Evolutionary conservation across 2,113 vertebrate species (phyloP), one percentile per base, ranked within the genome.

Genomic region (Panthera tigris): DNA sequence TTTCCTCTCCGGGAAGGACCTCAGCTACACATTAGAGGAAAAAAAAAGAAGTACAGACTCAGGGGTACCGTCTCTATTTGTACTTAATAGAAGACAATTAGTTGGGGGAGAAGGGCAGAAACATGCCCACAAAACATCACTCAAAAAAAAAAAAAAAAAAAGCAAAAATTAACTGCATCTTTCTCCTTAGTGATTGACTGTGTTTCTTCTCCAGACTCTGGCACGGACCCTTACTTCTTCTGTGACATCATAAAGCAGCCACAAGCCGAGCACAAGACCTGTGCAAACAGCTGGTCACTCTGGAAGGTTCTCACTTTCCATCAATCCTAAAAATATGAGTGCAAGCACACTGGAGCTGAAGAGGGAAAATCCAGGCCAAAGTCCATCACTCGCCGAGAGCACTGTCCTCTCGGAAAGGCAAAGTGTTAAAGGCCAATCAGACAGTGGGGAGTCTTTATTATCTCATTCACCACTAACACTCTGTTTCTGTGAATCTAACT

Each of bases 231-330:
- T 73, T 61, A 63, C 25, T n/a, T 89, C 50, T 94, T 36, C 94
- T 14, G 4, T 48, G 25, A 87, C 48, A 65, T 86, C 63, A 39
- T 33, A 41, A 86, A 23, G 65, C 69, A 69, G n/a, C 52, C 29
- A 69, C 84, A 76, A 69, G 39, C 52, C 29, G 45, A 31, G 39
- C 16, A 9, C 41, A 71, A 55, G 23, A 88, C 55, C 65, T 79
- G 84, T 4, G 74, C 55, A 86, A 89, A 66, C 88, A 93, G 57
- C 73, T 39, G 63, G 52, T 83, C 48, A 33, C 85, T 61, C 80
- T 71, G 80, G 92, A 95, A 97, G 82, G 45, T 76, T 95, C 89
- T 94, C 95, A 83, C 76, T 96, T 91, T 82, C 91, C 73, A 57
- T 71, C 55, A 39, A 74, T 61, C 90, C 39, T 73, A 97, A 89